Evolutionary conservation across 1,140 invertebrate species (phyloP), one percentile per base, ranked within the genome.

Genomic region (Magallana ariakensis): DNA sequence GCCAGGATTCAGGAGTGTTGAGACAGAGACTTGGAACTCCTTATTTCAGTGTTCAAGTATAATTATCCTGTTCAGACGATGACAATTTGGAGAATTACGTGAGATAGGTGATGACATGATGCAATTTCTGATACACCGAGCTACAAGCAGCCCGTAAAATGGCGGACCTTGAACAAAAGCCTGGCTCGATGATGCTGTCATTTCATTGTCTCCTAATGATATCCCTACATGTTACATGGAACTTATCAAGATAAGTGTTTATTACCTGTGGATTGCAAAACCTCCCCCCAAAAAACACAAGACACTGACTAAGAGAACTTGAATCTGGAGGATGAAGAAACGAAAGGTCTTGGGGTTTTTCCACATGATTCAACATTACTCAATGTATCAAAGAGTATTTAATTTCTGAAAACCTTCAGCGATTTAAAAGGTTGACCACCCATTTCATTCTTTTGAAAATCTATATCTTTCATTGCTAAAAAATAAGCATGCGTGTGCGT

Each of bases 161-260:
- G 22, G 7, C 26, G 10, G 66, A 22, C 13, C 1, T 1, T 26
- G 13, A 75, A 75, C 66, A 75, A 75, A 26, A 26, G 22, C 10
- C 13, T 22, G 13, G 13, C 19, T 46, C 15, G 1, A 13, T 13
- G 9, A 75, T 33, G 66, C 13, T 26, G 66, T 26, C 22, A 22
- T 75, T 75, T 26, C 10, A 75, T 75, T 75, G 66, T 75, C 1
- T 22, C 66, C 22, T 75, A 13, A 4, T 33, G 66, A 75, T 26
- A 75, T 26, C 13, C 33, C 33, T 22, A 75, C 66, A 19, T 75
- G 66, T 22, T 75, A 33, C 66, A 13, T 75, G 33, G 33, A 9
- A 75, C 22, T 13, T 75, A 75, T 75, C 66, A 75, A 75, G 66
- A 75, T 75, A 33, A 75, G 66, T 75, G 66, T 75, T 75, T 26